phyloP scores from a whole-genome alignment of 2,888 invertebrate genomes.

The Drosophila kokeensis region DNA sequence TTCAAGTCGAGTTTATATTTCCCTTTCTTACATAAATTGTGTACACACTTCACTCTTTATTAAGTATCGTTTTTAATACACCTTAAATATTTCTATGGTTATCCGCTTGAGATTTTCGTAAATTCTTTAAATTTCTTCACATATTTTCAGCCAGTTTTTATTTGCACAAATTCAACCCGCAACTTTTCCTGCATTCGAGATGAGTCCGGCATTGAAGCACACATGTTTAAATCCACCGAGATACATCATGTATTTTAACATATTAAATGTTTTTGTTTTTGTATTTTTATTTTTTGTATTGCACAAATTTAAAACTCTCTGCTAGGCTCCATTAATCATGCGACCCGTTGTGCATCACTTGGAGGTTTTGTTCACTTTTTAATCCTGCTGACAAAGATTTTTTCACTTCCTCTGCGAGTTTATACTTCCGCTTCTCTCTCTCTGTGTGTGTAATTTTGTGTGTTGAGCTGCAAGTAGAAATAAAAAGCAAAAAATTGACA shows the following conservation, averaged over 20 bases:
- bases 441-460: neutral
- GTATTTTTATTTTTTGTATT: neutral
- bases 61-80: neutral
- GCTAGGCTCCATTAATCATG: constrained; percentile 33
- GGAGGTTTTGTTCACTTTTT: constrained; percentile 21
- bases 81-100: neutral
- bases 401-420: constrained; percentile 25
- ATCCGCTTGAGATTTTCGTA: neutral
- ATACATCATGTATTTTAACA: constrained; percentile 26
- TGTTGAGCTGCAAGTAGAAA: constrained; percentile 44
- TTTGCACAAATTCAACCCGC: constrained; percentile 32
- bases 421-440: neutral
- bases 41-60: neutral
- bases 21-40: neutral
- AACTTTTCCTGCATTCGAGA: constrained; percentile 38
- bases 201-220: constrained; percentile 28
- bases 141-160: neutral
- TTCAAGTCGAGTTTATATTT: neutral
- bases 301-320: constrained; percentile 7
- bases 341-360: constrained; percentile 23
- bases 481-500: neutral
- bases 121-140: neutral
- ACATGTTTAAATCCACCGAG: constrained; percentile 11
- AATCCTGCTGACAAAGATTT: constrained; percentile 21
- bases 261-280: constrained; percentile 14